Base-by-base conservation (phyloP, 2,113 vertebrate genomes). In the Tretioscincus oriximinensis region DNA sequence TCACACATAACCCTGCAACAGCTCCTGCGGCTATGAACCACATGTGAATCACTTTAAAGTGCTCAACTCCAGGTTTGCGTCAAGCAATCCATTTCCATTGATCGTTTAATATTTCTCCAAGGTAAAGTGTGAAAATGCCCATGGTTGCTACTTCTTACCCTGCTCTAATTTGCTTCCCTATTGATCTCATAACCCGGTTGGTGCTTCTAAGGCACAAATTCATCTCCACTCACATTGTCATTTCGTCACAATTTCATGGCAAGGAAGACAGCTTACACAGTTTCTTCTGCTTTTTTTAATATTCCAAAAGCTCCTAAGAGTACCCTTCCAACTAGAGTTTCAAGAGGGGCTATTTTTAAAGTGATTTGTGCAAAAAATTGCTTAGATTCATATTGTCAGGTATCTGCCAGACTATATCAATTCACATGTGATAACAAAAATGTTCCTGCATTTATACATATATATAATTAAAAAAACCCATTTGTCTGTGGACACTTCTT, bases 351-450 rank as follows among this genome's bases (percentile, higher is more conserved):
- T 89, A 85, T 91, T 95, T 94, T 94, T 90, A 86, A 87, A 81
- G 63, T 70, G 63, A 89, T 84, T 90, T 92, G 84, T 88, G 89
- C 89, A 92, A 92, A 94, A 91, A 7, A 49, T 96, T 94, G 93
- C 91, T 93, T 90, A 87, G 91, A 86, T 88, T 88, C 78, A 35
- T 88, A 84, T 88, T 81, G 82, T 91, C 85, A 63, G 91, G 90
- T 90, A 88, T 88, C 93, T 94, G 92, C 93, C 90, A 93, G 90
- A 41, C 90, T 87, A 88, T 89, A 86, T 91, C 87, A 83, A 91
- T 90, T 89, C 92, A 87, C 45, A 74, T 1, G 12, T 87, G 82
- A 22, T 90, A 93, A 80, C 58, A 78, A 93, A 88, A 92, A 86
- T 90, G 89, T 90, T 73, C 86, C 90, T 0, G 0, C 89, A 86